These are phyloP conservation scores for Phaethornis superciliosus DNA, from an alignment of 2,113 vertebrate species.

Conservation along the genomic window DNA sequence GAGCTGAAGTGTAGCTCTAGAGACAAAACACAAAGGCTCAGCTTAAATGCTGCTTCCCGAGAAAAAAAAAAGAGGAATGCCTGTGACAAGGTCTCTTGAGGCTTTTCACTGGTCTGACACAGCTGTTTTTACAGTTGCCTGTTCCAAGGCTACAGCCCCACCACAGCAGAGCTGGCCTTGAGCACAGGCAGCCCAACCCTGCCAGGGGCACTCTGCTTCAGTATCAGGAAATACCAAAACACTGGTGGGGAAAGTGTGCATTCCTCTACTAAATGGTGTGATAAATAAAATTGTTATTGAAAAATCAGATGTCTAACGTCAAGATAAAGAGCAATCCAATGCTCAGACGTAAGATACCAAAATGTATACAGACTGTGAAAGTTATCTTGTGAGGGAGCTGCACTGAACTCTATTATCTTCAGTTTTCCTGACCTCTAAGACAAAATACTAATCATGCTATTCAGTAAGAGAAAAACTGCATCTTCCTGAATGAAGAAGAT, in stretches of 20 bases:
- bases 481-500: neutral
- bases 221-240: neutral
- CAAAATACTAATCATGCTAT: neutral
- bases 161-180: neutral
- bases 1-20: neutral
- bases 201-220: neutral
- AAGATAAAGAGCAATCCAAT: neutral
- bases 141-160: neutral
- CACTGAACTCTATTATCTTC: neutral
- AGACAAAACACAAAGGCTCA: neutral
- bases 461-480: neutral
- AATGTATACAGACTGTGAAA: neutral
- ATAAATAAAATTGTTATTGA: neutral
- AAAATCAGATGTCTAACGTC: neutral
- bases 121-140: neutral
- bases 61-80: neutral
- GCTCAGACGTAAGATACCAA: neutral
- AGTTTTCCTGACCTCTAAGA: neutral
- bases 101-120: neutral
- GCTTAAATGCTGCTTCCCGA: neutral
- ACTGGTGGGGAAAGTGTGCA: accelerated
- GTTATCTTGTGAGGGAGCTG: neutral
- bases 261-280: neutral
- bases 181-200: neutral
- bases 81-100: neutral